Conservation (phyloP, 2,797 vertebrate species). For the Prionace glauca region DNA sequence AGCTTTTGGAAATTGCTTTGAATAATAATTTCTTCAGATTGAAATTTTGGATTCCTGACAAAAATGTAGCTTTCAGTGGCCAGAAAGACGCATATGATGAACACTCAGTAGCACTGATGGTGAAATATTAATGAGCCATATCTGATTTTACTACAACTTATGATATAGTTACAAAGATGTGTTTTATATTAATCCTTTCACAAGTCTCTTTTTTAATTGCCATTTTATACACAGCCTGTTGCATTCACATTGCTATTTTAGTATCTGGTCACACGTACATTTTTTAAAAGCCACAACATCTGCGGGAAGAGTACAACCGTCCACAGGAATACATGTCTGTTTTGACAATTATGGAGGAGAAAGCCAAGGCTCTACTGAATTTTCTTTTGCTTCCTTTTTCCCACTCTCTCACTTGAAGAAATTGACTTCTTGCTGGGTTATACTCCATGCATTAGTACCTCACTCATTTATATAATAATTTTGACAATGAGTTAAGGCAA, state of each 20-base stretch:
- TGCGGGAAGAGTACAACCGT: neutral
- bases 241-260: neutral
- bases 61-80: neutral
- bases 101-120: neutral
- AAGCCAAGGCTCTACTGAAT: neutral
- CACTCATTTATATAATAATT: neutral
- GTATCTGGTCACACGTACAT: neutral
- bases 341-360: neutral
- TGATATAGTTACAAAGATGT: neutral
- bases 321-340: neutral
- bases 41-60: neutral
- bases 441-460: neutral
- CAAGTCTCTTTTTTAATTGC: neutral
- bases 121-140: neutral
- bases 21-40: neutral
- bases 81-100: neutral
- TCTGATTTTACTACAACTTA: neutral
- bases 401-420: neutral
- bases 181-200: constrained; percentile 5
- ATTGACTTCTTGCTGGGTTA: neutral
- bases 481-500: neutral
- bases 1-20: neutral
- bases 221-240: neutral
- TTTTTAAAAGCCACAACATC: neutral
- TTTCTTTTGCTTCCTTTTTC: neutral